Conservation (phyloP, 2,113 vertebrate genomes). For the Sclerurus mexicanus region DNA sequence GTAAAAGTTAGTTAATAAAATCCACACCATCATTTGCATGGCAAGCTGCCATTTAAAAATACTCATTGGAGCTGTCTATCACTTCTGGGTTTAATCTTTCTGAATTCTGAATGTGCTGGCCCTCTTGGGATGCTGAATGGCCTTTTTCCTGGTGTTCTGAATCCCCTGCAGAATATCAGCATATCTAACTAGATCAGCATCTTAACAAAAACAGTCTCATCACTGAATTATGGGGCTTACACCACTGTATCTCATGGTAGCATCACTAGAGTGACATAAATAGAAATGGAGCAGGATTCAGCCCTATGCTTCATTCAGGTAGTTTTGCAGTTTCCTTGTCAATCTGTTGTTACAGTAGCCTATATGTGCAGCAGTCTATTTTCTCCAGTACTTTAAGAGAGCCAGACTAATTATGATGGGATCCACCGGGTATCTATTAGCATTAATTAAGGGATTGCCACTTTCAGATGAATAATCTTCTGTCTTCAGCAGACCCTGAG, state of each 20-base stretch:
- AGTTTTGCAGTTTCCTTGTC: not conserved
- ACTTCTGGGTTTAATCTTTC: not conserved
- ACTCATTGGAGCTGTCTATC: not conserved
- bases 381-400: not conserved
- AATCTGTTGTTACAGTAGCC: not conserved
- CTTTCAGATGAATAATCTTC: constrained; percentile 25
- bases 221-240: not conserved
- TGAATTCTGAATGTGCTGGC: not conserved
- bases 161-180: not conserved
- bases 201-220: not conserved
- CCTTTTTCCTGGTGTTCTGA: not conserved
- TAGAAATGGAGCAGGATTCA: not conserved
- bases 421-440: constrained; percentile 12
- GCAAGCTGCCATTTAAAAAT: constrained; percentile 10
- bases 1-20: constrained; percentile 40
- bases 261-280: not conserved
- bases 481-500: not conserved
- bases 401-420: not conserved
- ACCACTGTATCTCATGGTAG: not conserved
- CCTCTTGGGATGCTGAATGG: not conserved
- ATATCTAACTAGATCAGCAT: not conserved
- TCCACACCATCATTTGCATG: not conserved
- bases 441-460: constrained; percentile 39
- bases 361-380: not conserved
- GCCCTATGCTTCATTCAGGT: not conserved